Evolutionary conservation across 1,140 invertebrate species (phyloP).

Genomic region (Oryctes rhinoceros): DNA sequence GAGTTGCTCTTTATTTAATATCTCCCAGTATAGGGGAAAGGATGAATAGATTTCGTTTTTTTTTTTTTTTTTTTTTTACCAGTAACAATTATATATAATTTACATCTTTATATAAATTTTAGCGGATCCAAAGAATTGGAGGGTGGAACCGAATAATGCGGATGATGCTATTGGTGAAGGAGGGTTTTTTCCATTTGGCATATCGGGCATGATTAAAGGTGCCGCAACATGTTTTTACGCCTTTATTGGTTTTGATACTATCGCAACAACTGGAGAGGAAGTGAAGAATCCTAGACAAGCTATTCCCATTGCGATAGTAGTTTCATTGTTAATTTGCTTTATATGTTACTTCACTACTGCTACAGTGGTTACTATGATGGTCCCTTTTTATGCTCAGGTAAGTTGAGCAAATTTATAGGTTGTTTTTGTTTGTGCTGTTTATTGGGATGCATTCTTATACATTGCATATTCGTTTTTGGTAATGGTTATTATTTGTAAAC

Average conservation of each 20-base stretch:
- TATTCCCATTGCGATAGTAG: conserved; percentile 86
- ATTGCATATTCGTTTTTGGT: too few species aligned
- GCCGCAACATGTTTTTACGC: conserved; percentile 92
- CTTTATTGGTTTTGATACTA: conserved; percentile 90
- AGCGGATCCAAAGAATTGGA: conserved; percentile 76
- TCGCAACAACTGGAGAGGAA: conserved; percentile 86
- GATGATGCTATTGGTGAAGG: conserved; percentile 68
- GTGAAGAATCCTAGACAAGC: conserved; percentile 88
- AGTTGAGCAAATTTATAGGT: conserved; percentile 15
- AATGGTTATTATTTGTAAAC: too few species aligned
- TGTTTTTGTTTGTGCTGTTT: too few species aligned
- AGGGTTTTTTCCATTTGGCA: conserved; percentile 87
- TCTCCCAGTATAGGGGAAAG: too few species aligned
- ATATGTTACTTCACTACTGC: conserved; percentile 87
- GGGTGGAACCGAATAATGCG: conserved; percentile 63
- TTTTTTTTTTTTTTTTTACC: neutral
- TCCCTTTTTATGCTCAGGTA: conserved; percentile 90
- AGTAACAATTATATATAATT: neutral
- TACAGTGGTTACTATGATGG: conserved; percentile 89
- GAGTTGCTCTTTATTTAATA: too few species aligned
- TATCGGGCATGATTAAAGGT: conserved; percentile 82
- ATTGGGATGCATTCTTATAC: too few species aligned
- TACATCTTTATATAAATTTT: conserved; percentile 45
- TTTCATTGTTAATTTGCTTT: conserved; percentile 82
- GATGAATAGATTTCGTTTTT: neutral